A percentile compares a stretch with the other conserved stretches of the same genome.
These are phyloP conservation scores for Abramis brama DNA, from an alignment of 2,113 vertebrate genomes.

Conservation along the genomic window DNA sequence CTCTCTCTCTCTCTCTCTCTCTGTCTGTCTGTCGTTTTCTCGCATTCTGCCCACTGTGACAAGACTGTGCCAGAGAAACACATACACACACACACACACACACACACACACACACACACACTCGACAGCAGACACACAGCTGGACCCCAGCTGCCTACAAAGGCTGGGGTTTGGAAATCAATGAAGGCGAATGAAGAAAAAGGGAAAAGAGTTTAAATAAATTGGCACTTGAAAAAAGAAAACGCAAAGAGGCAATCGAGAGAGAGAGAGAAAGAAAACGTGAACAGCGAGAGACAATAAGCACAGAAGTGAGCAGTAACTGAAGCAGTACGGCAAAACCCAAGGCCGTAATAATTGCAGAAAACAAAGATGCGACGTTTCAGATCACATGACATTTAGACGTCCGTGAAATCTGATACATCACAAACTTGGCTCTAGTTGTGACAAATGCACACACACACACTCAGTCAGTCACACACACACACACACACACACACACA, in stretches of 20 bases:
- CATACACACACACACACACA: slow-evolving; percentile 72
- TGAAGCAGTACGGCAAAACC: not conserved
- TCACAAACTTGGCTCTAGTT: not conserved
- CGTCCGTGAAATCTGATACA: not conserved
- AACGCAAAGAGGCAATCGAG: slow-evolving; percentile 63
- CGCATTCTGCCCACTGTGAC: slow-evolving; percentile 73
- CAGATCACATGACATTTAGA: not conserved
- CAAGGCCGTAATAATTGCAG: not conserved
- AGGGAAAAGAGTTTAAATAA: slow-evolving; percentile 81
- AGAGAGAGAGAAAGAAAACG: slow-evolving; percentile 56
- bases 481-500: not conserved
- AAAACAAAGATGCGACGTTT: slow-evolving; percentile 1
- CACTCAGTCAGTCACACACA: too few species aligned
- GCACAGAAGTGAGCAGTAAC: slow-evolving; percentile 44
- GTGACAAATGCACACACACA: not conserved
- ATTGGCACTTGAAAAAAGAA: slow-evolving; percentile 83
- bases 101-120: slow-evolving; percentile 68
- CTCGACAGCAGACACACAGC: slow-evolving; percentile 72
- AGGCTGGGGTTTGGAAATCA: slow-evolving; percentile 84
- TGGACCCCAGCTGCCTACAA: slow-evolving; percentile 83
- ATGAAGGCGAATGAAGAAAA: slow-evolving; percentile 82
- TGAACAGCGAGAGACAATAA: slow-evolving; percentile 32
- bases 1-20: slow-evolving; percentile 28
- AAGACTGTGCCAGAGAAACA: slow-evolving; percentile 61
- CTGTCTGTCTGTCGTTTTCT: slow-evolving; percentile 31